Evolutionary conservation across 2,113 vertebrate genomes (phyloP), one percentile per base, ranked within the genome.

Genomic region (Lepus americanus): DNA sequence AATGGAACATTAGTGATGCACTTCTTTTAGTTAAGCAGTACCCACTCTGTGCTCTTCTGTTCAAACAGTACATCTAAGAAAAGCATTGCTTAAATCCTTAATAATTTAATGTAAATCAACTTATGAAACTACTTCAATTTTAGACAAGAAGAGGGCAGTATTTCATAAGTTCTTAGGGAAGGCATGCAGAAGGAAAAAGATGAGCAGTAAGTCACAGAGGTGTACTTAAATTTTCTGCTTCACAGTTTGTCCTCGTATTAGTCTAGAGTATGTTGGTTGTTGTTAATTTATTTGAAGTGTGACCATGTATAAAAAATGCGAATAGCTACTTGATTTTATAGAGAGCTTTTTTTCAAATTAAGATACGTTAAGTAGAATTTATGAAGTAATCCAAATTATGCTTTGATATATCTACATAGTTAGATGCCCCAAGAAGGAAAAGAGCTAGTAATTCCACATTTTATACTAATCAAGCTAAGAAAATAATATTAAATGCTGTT

Each of bases 281-380:
- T 78, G 61, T 33, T 69, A 69, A 78, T 74, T 78, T 89, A 90
- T 70, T 78, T 92, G 55, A 92, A 77, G 44, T 84, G 14, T 64
- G 69, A 92, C 67, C 83, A 63, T 25, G 9, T 22, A 63, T 29
- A 14, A 95, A 95, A 94, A 96, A 78, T 64, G 31, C 63, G 2
- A 84, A 95, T 22, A 49, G 36, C 78, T 78, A 79, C 9, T 12
- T 95, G 77, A 87, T 85, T 91, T 86, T 51, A 90, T 94, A 94
- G 22, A 14, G 92, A 20, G 72, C 19, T 87, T 23, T 0, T 73
- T 92, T 94, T 70, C 66, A 87, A 92, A 95, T 78, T 81, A 95
- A 87, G 53, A 73, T 3, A 78, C 12, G 23, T 73, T 67, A 70
- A 77, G 44, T 80, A 31, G 16, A 90, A 96, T 84, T 90, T 76